These are phyloP conservation scores for Aphidius colemani DNA, from an alignment of 2,888 invertebrate species.

Conservation along the genomic window DNA sequence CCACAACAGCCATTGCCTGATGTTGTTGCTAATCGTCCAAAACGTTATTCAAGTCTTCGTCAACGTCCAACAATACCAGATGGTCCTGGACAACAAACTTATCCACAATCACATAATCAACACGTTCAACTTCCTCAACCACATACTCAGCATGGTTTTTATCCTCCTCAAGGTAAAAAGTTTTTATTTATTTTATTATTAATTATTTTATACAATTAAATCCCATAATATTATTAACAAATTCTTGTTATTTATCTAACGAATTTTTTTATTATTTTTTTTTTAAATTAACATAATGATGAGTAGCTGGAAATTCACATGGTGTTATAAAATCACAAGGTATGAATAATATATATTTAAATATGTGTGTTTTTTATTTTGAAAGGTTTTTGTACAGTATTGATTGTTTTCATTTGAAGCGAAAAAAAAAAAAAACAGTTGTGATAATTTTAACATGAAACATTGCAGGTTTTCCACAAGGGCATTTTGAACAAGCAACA, in stretches of 20 bases:
- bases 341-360: slow-evolving; percentile 41
- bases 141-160: slow-evolving; percentile 53
- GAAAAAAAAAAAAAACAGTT: slow-evolving; percentile 14
- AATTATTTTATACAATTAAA: slow-evolving; percentile 1
- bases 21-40: slow-evolving; percentile 63
- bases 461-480: slow-evolving; percentile 49
- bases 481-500: slow-evolving; percentile 53
- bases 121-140: slow-evolving; percentile 50
- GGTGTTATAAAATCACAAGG: slow-evolving; percentile 57
- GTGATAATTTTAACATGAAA: slow-evolving; percentile 2
- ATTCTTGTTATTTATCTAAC: neutral
- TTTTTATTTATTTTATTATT: slow-evolving; percentile 16
- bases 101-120: slow-evolving; percentile 48
- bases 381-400: slow-evolving; percentile 25
- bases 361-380: slow-evolving; percentile 30
- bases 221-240: slow-evolving; percentile 5
- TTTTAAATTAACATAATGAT: slow-evolving; percentile 39
- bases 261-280: slow-evolving; percentile 13
- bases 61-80: slow-evolving; percentile 62
- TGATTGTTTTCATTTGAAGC: slow-evolving; percentile 12
- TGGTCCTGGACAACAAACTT: slow-evolving; percentile 40
- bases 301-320: slow-evolving; percentile 57
- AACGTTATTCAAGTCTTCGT: slow-evolving; percentile 72
- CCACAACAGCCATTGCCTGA: slow-evolving; percentile 43
- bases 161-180: slow-evolving; percentile 53